Conservation (phyloP, 2,888 invertebrate genomes). For the Scaptomyza polygonia region DNA sequence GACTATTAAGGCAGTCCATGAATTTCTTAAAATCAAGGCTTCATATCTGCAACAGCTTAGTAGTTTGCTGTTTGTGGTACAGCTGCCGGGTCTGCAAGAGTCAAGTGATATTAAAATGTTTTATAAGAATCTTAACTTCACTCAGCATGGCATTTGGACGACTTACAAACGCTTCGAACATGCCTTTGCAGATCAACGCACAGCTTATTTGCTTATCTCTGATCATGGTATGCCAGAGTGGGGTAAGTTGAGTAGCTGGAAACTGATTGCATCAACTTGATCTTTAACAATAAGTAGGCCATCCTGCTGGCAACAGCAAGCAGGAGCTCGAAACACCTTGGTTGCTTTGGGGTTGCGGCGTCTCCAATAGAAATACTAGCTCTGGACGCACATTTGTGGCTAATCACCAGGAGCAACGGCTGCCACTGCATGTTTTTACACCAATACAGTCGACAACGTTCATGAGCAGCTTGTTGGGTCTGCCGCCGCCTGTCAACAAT, state of each 20-base stretch:
- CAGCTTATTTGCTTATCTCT: constrained; percentile 95
- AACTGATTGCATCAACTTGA: background rate
- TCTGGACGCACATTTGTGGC: constrained; percentile 48
- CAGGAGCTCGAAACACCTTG: constrained; percentile 96
- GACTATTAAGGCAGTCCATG: constrained; percentile 92
- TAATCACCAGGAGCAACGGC: constrained; percentile 24
- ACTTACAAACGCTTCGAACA: constrained; percentile 88
- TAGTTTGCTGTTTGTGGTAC: constrained; percentile 92
- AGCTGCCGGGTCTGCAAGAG: constrained; percentile 96
- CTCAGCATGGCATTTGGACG: constrained; percentile 90
- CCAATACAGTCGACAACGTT: constrained; percentile 97
- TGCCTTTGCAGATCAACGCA: constrained; percentile 90
- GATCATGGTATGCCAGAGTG: constrained; percentile 99
- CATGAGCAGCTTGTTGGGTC: constrained; percentile 93
- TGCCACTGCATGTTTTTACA: constrained; percentile 87
- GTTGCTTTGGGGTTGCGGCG: constrained; percentile 96
- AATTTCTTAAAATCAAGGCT: constrained; percentile 86
- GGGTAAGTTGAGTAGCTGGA: constrained; percentile 85
- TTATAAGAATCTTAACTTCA: constrained; percentile 90
- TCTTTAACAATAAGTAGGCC: background rate
- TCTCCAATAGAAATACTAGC: constrained; percentile 80
- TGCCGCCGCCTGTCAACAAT: constrained; percentile 94
- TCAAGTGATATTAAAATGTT: constrained; percentile 94
- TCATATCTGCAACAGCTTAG: constrained; percentile 77
- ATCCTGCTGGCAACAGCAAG: constrained; percentile 87